Evolutionary conservation across 2,888 invertebrate species (phyloP), one percentile per base, ranked within the genome.

Genomic region (Machimus rusticus): DNA sequence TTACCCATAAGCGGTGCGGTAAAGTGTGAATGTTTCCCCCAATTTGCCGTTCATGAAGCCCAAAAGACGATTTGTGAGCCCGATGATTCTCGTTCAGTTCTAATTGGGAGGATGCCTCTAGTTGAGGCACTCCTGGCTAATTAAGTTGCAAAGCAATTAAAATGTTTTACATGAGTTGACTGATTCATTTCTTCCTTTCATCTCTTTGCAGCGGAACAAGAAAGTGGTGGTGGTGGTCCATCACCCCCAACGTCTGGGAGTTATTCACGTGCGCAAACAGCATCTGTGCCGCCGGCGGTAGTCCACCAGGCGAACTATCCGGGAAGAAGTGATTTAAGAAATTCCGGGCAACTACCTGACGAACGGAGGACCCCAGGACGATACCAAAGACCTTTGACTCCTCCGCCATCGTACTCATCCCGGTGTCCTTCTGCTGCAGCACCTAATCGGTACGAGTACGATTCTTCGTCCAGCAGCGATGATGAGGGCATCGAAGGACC

Each of bases 401-500:
- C 92, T 46, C 92, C 92, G 23, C 92, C 92, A 74, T 90, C 91
- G 43, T 92, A 92, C 87, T 90, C 92, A 12, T 90, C 90, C 82
- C 34, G 43, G 28, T 34, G 39, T 9, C 78, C 66, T 28, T 28
- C 78, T 86, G 31, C 14, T 19, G 77, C 51, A 57, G 77, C 86
- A 87, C 77, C 81, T 31, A 81, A 78, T 86, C 89, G 77, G 34
- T 43, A 81, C 74, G 87, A 74, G 16, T 81, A 81, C 31, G 66
- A 66, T 28, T 31, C 43, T 46, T 87, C 79, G 5, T 39, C 57
- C 34, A 81, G 74, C 51, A 87, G 87, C 74, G 87, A 81, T 74
- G 87, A 87, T 74, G 87, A 87, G 79, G 77, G 46, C 34, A 57
- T 79, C 34, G 51, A 66, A 57, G 74, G 28, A 34, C 66, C 79